Percentiles rank a stretch among this genome's conserved stretches.
Evolutionary conservation across 2,888 invertebrate species (phyloP).

Genomic region (Hemaris fuciformis): DNA sequence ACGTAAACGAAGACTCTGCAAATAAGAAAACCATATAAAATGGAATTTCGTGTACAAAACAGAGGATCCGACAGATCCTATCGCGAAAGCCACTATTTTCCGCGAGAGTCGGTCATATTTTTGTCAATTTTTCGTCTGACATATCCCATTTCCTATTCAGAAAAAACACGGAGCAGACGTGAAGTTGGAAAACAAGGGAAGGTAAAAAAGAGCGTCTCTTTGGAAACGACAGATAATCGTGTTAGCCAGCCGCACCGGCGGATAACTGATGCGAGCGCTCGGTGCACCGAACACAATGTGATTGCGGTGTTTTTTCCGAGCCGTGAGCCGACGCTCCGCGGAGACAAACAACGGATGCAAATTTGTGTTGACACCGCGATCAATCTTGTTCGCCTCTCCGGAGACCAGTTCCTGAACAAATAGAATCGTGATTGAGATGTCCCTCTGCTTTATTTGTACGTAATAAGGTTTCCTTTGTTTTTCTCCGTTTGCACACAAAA

Average conservation of each 20-base stretch:
- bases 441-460: conserved; percentile 61
- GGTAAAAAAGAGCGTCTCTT: conserved; percentile 76
- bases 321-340: conserved; percentile 62
- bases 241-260: conserved; percentile 75
- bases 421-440: conserved; percentile 73
- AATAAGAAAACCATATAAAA: conserved; percentile 69
- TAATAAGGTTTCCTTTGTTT: conserved; percentile 57
- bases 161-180: conserved; percentile 76
- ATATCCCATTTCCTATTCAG: conserved; percentile 79
- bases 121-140: conserved; percentile 81
- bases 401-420: conserved; percentile 74
- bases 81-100: conserved; percentile 77
- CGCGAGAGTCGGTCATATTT: conserved; percentile 73
- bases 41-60: conserved; percentile 54
- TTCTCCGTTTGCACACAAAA: conserved; percentile 47
- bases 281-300: conserved; percentile 75
- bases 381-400: conserved; percentile 78
- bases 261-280: conserved; percentile 72
- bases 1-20: conserved; percentile 23
- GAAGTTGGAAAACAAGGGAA: conserved; percentile 79
- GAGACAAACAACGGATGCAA: conserved; percentile 82
- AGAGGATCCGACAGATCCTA: conserved; percentile 67
- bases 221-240: conserved; percentile 79
- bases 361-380: conserved; percentile 81
- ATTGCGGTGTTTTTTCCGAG: conserved; percentile 79